These are phyloP conservation scores for Acanthosepion pharaonis DNA, from an alignment of 2,888 invertebrate species.

Conservation along the genomic window DNA sequence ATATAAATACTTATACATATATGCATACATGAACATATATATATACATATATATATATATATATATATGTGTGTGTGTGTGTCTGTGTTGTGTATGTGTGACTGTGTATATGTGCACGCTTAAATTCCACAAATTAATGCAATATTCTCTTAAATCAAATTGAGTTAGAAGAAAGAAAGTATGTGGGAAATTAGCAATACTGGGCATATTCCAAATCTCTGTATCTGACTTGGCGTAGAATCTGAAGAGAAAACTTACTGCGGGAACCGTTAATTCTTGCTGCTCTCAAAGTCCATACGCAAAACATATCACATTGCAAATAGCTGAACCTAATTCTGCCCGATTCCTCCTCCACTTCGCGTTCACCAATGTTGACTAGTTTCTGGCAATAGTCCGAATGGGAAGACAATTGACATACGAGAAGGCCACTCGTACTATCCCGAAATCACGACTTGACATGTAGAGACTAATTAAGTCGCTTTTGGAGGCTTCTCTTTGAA, in stretches of 20 bases:
- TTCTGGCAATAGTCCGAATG: background rate
- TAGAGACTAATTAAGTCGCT: background rate
- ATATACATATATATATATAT: too few relatives aligned
- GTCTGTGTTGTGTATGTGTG: background rate
- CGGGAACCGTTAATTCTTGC: too few relatives aligned
- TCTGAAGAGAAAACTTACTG: background rate
- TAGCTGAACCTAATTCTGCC: background rate
- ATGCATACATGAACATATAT: too few relatives aligned
- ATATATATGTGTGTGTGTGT: background rate
- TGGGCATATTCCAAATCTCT: background rate
- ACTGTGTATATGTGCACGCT: background rate
- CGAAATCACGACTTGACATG: background rate
- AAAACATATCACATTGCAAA: background rate
- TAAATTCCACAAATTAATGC: background rate
- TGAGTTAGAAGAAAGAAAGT: background rate
- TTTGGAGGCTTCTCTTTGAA: background rate
- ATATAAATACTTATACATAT: too few relatives aligned
- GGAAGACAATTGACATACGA: background rate
- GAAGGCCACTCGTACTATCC: background rate
- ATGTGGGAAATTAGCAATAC: background rate
- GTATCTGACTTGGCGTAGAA: background rate
- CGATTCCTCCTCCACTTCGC: background rate
- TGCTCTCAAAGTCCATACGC: background rate
- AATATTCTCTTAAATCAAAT: background rate
- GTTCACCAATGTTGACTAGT: background rate